These are phyloP conservation scores for Erebia ligea DNA, from an alignment of 2,888 invertebrate species.

Conservation along the genomic window DNA sequence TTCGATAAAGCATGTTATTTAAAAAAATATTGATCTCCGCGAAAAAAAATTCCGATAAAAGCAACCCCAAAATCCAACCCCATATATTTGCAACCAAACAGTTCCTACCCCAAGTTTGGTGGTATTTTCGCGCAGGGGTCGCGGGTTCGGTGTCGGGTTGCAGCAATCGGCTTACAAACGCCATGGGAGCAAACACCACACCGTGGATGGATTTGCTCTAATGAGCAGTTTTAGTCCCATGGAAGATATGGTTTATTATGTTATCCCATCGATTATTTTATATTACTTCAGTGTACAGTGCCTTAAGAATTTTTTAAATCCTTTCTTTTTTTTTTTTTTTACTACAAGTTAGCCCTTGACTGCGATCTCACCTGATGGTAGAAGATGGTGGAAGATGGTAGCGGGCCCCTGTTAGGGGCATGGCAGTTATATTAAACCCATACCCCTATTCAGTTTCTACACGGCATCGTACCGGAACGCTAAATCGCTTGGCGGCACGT, in stretches of 20 bases:
- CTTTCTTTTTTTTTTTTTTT: too few relatives aligned
- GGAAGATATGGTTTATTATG: constrained; percentile 30
- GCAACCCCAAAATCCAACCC: constrained; percentile 33
- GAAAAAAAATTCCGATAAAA: constrained; percentile 15
- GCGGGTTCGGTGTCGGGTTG: constrained; percentile 72
- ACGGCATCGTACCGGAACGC: too few relatives aligned
- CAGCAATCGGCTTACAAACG: constrained; percentile 75
- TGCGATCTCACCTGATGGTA: too few relatives aligned
- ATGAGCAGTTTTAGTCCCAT: constrained; percentile 57
- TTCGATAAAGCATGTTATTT: neutral
- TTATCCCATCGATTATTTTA: constrained; percentile 20
- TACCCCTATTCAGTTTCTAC: too few relatives aligned
- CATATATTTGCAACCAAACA: constrained; percentile 28
- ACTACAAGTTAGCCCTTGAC: too few relatives aligned
- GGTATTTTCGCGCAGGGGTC: constrained; percentile 54
- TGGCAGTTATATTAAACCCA: too few relatives aligned
- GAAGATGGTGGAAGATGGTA: too few relatives aligned
- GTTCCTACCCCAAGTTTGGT: constrained; percentile 39
- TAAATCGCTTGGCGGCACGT: too few relatives aligned
- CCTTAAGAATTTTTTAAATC: too few relatives aligned
- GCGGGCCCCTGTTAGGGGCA: too few relatives aligned
- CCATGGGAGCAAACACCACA: constrained; percentile 65
- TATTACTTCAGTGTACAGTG: neutral
- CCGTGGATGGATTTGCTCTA: constrained; percentile 61
- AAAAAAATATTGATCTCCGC: neutral